Conservation (phyloP, 2,113 vertebrate genomes). For the Eudyptes chrysolophus region DNA sequence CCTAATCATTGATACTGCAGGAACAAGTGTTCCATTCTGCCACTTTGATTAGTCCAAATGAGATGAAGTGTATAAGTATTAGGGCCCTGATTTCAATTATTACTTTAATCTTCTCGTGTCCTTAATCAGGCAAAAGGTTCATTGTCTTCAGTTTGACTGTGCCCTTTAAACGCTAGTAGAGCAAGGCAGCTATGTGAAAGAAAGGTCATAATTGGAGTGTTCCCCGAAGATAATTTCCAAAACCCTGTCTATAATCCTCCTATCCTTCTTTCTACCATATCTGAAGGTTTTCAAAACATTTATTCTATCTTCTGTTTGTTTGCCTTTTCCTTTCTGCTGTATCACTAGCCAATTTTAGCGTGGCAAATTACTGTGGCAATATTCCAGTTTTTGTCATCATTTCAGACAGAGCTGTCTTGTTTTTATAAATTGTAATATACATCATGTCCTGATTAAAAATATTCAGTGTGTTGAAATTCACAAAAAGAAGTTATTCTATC, state of each 20-base stretch:
- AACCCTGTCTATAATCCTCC: background rate
- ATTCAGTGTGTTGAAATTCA: background rate
- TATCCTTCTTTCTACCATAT: background rate
- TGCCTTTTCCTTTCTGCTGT: background rate
- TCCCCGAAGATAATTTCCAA: background rate
- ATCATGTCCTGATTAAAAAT: background rate
- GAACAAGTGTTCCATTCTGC: background rate
- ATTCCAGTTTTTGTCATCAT: background rate
- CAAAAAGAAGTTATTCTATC: background rate
- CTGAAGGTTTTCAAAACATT: background rate
- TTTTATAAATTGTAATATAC: background rate
- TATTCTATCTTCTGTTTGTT: background rate
- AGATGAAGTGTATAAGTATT: background rate
- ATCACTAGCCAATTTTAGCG: background rate
- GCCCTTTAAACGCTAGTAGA: background rate
- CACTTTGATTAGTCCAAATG: conserved; percentile 14
- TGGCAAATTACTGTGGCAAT: background rate
- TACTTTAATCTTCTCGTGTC: background rate
- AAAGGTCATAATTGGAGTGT: background rate
- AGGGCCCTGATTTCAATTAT: background rate
- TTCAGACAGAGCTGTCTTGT: background rate
- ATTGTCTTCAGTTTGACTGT: background rate
- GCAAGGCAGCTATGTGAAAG: background rate
- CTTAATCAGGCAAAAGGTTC: background rate
- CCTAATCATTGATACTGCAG: background rate